A percentile compares a stretch with the other conserved stretches of the same genome.
Conservation (phyloP, 2,888 invertebrate genomes). For the Teinopalpus imperialis region DNA sequence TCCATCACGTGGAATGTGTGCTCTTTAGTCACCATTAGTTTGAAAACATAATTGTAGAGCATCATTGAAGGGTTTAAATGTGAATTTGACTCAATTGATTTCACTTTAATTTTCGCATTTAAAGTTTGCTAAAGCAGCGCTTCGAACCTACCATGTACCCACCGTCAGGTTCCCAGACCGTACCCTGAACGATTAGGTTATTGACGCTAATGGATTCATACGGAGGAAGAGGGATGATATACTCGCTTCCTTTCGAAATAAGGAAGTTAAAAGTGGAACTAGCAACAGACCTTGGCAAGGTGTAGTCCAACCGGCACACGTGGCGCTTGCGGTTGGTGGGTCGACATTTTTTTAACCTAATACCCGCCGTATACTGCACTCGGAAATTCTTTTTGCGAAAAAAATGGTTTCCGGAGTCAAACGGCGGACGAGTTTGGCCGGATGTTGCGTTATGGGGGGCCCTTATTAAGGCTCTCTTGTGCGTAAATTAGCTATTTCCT, state of each 20-base stretch:
- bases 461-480: conserved; percentile 17
- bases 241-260: neutral
- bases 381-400: conserved; percentile 20
- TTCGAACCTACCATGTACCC: no score
- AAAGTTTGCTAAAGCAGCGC: no score
- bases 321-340: conserved; percentile 1
- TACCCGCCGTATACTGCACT: conserved; percentile 6
- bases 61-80: no score
- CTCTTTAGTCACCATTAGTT: no score
- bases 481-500: conserved; percentile 18
- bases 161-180: no score
- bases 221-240: no score
- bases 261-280: conserved; percentile 1
- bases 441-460: conserved; percentile 18
- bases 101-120: no score
- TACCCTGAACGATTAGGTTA: no score
- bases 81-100: no score
- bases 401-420: conserved; percentile 21
- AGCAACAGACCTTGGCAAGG: neutral
- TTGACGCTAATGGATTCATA: no score
- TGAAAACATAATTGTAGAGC: no score
- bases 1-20: no score
- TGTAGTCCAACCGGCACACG: neutral
- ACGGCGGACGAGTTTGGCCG: conserved; percentile 12
- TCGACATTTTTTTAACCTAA: conserved; percentile 5